Percentiles rank a stretch among this genome's conserved stretches.
phyloP scores from a whole-genome alignment of 1,140 invertebrate genomes.

The Drosophila ironensis region DNA sequence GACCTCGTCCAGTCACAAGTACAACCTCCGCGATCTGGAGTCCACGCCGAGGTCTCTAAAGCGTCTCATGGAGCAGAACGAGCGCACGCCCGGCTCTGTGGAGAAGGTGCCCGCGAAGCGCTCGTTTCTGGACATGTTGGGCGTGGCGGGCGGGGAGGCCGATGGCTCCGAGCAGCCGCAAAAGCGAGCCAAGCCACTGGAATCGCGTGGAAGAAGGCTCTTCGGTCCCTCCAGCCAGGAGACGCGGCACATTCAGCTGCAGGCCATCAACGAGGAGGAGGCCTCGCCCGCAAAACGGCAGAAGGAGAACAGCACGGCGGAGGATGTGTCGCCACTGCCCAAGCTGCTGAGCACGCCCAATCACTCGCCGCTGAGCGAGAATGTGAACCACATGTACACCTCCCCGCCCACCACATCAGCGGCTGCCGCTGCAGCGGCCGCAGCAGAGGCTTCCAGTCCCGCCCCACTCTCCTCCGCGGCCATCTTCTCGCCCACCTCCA shows the following conservation, averaged over 20 bases:
- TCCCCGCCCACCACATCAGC: constrained; percentile 63
- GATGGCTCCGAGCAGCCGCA: constrained; percentile 43
- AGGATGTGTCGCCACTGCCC: constrained; percentile 31
- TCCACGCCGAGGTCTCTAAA: constrained; percentile 83
- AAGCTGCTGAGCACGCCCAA: constrained; percentile 24
- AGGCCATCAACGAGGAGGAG: constrained; percentile 51
- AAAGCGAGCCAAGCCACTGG: constrained; percentile 80
- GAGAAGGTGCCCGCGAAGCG: constrained; percentile 65
- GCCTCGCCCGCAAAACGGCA: constrained; percentile 30
- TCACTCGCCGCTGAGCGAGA: constrained; percentile 63
- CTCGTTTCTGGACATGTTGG: constrained; percentile 73
- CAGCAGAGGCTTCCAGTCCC: neutral
- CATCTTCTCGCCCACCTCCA: constrained; percentile 86
- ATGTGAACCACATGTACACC: constrained; percentile 57
- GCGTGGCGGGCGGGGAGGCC: constrained; percentile 8
- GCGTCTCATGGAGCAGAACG: constrained; percentile 78
- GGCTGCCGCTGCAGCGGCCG: constrained; percentile 23
- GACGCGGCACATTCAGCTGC: constrained; percentile 31
- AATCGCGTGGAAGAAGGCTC: constrained; percentile 70
- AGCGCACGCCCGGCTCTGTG: constrained; percentile 71
- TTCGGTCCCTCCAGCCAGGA: constrained; percentile 54
- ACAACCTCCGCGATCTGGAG: constrained; percentile 82
- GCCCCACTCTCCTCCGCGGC: constrained; percentile 25
- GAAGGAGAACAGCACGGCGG: constrained; percentile 59
- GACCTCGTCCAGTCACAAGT: constrained; percentile 53